Evolutionary conservation across 1,140 invertebrate species (phyloP).

Genomic region (Saccostrea echinata): DNA sequence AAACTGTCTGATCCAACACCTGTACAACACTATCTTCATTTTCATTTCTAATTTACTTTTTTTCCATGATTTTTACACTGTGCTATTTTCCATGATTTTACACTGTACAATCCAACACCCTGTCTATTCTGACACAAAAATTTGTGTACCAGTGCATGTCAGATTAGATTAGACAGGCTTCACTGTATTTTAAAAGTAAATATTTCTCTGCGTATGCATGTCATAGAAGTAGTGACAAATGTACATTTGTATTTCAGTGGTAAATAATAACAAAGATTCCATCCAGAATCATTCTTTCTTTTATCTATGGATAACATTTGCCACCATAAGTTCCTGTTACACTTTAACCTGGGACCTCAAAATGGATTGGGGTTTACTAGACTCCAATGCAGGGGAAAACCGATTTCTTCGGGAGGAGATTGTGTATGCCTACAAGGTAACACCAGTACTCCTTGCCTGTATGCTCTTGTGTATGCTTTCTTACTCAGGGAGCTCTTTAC

Average conservation of each 20-base stretch:
- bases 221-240: too few species aligned
- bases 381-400: slow-evolving; percentile 91
- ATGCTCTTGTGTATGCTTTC: background rate
- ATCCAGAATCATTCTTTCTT: slow-evolving; percentile 75
- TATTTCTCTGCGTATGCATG: too few species aligned
- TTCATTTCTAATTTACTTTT: too few species aligned
- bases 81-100: too few species aligned
- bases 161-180: too few species aligned
- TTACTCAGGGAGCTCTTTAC: background rate
- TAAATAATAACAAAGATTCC: slow-evolving; percentile 1
- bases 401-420: slow-evolving; percentile 85
- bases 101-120: too few species aligned
- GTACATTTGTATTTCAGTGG: background rate
- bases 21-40: too few species aligned
- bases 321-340: slow-evolving; percentile 90
- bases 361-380: slow-evolving; percentile 99
- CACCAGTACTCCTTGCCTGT: background rate
- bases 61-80: too few species aligned
- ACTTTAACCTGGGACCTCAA: slow-evolving; percentile 97
- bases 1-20: too few species aligned
- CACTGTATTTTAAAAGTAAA: too few species aligned
- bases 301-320: slow-evolving; percentile 82
- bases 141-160: too few species aligned
- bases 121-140: too few species aligned
- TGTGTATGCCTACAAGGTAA: slow-evolving; percentile 83